Evolutionary conservation across 2,797 vertebrate genomes (phyloP).

Genomic region (Trachurus trachurus): DNA sequence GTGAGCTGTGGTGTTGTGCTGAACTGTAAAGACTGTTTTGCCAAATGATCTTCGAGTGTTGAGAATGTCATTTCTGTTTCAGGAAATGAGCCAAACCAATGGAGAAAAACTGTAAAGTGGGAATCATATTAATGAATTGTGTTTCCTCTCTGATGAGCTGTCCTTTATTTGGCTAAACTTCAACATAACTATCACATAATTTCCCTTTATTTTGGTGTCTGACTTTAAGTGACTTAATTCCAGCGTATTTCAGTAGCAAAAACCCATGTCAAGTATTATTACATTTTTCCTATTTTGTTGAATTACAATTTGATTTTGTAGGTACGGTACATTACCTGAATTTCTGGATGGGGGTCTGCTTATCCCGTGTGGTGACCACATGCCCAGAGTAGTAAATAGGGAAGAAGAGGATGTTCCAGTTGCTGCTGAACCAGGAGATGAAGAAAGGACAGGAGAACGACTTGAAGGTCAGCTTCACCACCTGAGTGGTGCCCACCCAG

Average conservation of each 20-base stretch:
- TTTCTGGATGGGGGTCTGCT: constrained; percentile 96
- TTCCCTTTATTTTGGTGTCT: background rate
- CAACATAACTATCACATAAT: background rate
- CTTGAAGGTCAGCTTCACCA: constrained; percentile 97
- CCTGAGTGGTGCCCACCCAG: constrained; percentile 98
- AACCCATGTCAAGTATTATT: no score
- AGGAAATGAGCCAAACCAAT: no score
- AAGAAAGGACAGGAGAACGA: constrained; percentile 99
- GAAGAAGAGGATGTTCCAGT: constrained; percentile 99
- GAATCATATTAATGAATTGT: no score
- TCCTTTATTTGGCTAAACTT: background rate
- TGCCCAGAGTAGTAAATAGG: constrained; percentile 98
- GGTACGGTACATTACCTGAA: constrained; percentile 88
- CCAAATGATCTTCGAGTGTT: no score
- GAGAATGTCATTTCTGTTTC: no score
- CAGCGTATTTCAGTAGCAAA: background rate
- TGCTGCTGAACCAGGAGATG: constrained; percentile 99
- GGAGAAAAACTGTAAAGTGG: no score
- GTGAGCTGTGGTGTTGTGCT: no score
- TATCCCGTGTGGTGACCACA: constrained; percentile 92
- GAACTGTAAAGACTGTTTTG: no score
- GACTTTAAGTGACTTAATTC: background rate
- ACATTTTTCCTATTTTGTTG: no score
- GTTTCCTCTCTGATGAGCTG: background rate
- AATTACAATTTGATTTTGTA: background rate